Evolutionary conservation across 2,113 vertebrate genomes (phyloP), one percentile per base, ranked within the genome.

Genomic region (Dicrurus megarhynchus): DNA sequence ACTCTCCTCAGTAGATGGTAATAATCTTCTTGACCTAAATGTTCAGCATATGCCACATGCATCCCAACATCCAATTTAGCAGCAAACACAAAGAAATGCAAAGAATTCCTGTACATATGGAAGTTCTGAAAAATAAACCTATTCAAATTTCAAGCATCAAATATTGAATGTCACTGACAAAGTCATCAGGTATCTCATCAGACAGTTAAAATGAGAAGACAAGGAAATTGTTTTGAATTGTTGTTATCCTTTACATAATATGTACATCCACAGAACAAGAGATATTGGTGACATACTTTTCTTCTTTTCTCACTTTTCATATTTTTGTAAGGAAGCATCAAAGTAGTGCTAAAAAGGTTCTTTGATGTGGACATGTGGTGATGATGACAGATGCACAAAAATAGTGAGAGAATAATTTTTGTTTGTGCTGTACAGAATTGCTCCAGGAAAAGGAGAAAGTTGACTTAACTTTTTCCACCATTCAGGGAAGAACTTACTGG

Each of bases 41-140:
- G 4, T 0, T 65, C 23, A 81, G 21, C 1, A 3, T 10, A 12
- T 59, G 13, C 5, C 35, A 20, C 5, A 22, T 37, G 10, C 14
- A 84, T 19, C 21, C 28, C 41, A 65, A n/a, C 9, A 74, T n/a
- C 11, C 13, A 56, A 33, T 37, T 84, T 19, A 70, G 10, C 16
- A 57, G 1, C 17, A 65, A 87, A 69, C 7, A 41, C 16, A 59
- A 55, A 57, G 6, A 75, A 75, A 76, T 46, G 15, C 13, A 50
- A 60, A 53, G 11, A 50, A n/a, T 1, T n/a, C 75, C 11, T 39
- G 12, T 30, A 67, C 3, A 4, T 27, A 21, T 7, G 11, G 8
- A 12, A 65, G 13, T 33, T 63, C 16, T 63, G 18, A 41, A 88
- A 71, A 88, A 61, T 15, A 76, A 60, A 85, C 1, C 0, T 46